A percentile compares a stretch with the other conserved stretches of the same genome.
Evolutionary conservation across 2,797 vertebrate genomes (phyloP).

Genomic region (Gastrophryne carolinensis): DNA sequence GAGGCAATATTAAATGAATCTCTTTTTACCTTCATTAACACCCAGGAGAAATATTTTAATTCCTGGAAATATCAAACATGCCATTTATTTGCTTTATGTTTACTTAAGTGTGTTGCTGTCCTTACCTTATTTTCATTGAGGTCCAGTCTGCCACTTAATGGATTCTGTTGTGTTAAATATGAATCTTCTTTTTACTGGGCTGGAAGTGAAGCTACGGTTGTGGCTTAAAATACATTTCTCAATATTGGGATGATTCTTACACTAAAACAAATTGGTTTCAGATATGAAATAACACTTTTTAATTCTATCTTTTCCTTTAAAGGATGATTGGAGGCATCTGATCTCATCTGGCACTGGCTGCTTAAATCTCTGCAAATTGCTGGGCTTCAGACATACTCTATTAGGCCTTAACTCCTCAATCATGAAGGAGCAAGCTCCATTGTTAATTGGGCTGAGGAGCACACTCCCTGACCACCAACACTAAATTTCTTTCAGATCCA

Average conservation of each 20-base stretch:
- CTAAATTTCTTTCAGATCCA: no score
- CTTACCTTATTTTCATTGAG: conserved; percentile 26
- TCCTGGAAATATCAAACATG: conserved; percentile 47
- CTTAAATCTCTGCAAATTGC: no score
- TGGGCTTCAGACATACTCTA: no score
- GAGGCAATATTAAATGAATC: conserved; percentile 45
- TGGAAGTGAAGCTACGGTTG: background rate
- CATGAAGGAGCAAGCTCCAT: no score
- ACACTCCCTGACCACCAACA: no score
- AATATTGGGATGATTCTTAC: background rate
- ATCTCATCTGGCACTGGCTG: no score
- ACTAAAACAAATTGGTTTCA: background rate
- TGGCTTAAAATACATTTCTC: background rate
- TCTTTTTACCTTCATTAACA: conserved; percentile 50
- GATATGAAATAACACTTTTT: no score
- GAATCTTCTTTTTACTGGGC: conserved; percentile 30
- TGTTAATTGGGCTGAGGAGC: no score
- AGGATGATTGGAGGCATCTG: no score
- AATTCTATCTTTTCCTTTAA: no score
- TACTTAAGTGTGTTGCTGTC: conserved; percentile 11
- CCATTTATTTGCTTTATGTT: conserved; percentile 29
- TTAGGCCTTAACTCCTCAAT: no score
- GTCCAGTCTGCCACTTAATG: conserved; percentile 12
- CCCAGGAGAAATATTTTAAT: conserved; percentile 49
- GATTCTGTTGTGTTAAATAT: conserved; percentile 20